Evolutionary conservation across 2,797 vertebrate genomes (phyloP).

Genomic region (Malacoctenus gilli): DNA sequence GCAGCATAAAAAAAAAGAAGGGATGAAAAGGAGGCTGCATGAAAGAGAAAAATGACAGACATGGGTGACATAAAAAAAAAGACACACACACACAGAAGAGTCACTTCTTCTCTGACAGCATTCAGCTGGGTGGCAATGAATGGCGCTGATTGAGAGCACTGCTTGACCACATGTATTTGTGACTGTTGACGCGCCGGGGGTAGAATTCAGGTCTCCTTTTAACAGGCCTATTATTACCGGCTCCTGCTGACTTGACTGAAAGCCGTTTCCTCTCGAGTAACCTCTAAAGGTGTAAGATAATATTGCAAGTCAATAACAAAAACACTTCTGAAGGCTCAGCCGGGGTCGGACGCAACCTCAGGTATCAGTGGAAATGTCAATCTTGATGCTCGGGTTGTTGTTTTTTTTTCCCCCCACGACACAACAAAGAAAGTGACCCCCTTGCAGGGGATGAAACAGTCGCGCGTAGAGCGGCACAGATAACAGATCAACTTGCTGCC

Average conservation of each 20-base stretch:
- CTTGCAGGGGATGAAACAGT: constrained; percentile 11
- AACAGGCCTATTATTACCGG: constrained; percentile 65
- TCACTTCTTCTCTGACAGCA: not conserved
- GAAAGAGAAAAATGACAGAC: not conserved
- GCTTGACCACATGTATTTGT: constrained; percentile 45
- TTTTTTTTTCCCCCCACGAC: too few relatives aligned
- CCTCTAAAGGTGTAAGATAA: constrained; percentile 52
- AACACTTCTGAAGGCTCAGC: constrained; percentile 48
- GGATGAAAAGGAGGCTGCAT: constrained; percentile 12
- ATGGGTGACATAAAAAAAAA: too few relatives aligned
- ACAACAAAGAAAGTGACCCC: not conserved
- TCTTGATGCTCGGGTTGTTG: constrained; percentile 14
- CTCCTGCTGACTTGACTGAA: constrained; percentile 52
- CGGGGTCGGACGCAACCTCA: constrained; percentile 33
- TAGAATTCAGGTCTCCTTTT: constrained; percentile 34
- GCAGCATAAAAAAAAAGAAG: not conserved
- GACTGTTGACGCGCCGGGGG: constrained; percentile 17
- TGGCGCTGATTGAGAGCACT: constrained; percentile 22
- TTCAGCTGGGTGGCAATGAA: constrained; percentile 26
- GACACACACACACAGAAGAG: not conserved
- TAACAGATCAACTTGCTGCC: constrained; percentile 15
- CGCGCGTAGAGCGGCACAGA: constrained; percentile 5
- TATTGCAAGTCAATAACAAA: constrained; percentile 59
- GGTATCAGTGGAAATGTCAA: not conserved
- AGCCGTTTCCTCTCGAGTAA: constrained; percentile 54